These are phyloP conservation scores for Spilarctia lutea DNA, from an alignment of 2,888 invertebrate genomes.

Conservation along the genomic window DNA sequence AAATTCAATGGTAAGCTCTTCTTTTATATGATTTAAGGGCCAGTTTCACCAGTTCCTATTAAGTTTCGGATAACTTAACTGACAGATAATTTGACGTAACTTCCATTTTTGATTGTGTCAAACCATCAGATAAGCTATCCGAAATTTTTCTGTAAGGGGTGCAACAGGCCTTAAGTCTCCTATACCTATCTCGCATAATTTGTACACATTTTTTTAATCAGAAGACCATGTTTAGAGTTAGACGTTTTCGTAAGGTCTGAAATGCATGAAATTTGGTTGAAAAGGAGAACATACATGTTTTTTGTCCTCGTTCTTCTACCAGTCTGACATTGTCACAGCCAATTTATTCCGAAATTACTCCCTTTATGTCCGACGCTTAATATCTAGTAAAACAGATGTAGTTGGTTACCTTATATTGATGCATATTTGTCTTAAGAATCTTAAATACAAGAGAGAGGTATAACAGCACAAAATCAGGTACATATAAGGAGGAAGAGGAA, in stretches of 20 bases:
- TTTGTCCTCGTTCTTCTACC: not conserved
- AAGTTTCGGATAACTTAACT: no score
- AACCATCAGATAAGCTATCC: no score
- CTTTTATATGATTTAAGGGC: not conserved
- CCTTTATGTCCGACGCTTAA: no score
- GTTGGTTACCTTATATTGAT: not conserved
- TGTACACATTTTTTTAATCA: not conserved
- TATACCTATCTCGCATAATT: no score
- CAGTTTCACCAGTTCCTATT: no score
- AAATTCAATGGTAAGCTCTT: conserved; percentile 91
- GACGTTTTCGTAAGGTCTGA: not conserved
- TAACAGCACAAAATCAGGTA: not conserved
- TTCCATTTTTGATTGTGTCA: no score
- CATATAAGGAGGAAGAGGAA: conserved; percentile 3
- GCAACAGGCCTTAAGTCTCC: no score
- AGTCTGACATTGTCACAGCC: not conserved
- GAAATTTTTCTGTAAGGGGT: no score
- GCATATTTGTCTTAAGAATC: not conserved
- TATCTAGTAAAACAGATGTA: not conserved
- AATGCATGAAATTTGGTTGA: not conserved
- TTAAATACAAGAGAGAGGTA: not conserved
- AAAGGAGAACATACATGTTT: not conserved
- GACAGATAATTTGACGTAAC: no score
- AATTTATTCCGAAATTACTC: not conserved
- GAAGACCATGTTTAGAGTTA: not conserved